phyloP scores from a whole-genome alignment of 2,888 invertebrate species.

The Xanthostigma xanthostigma region DNA sequence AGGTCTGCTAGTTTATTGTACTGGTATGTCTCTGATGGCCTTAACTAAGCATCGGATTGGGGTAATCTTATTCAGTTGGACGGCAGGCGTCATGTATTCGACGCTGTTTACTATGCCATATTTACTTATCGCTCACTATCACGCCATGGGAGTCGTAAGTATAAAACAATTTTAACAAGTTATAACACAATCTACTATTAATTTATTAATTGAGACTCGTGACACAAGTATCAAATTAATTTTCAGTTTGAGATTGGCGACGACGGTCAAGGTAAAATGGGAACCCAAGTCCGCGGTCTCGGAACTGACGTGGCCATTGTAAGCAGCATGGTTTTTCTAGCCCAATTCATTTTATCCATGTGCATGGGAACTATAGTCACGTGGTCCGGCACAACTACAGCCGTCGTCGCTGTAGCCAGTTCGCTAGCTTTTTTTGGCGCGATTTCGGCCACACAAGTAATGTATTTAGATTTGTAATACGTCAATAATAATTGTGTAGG shows the following conservation, averaged over 20 bases:
- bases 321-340: constrained; percentile 87
- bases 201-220: neutral
- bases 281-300: constrained; percentile 63
- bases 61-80: constrained; percentile 80
- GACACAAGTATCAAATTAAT: neutral
- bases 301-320: constrained; percentile 92
- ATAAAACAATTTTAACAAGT: neutral
- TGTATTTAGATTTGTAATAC: constrained; percentile 70
- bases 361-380: constrained; percentile 75
- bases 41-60: constrained; percentile 57
- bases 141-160: constrained; percentile 74
- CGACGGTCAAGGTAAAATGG: constrained; percentile 36
- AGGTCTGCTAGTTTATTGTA: constrained; percentile 74
- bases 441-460: constrained; percentile 68
- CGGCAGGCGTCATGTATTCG: constrained; percentile 94
- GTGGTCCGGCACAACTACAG: constrained; percentile 68
- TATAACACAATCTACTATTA: too few species aligned
- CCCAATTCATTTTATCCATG: constrained; percentile 80
- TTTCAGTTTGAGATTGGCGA: constrained; percentile 43
- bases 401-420: constrained; percentile 76
- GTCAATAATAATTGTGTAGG: too few species aligned
- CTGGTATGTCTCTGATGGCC: constrained; percentile 81
- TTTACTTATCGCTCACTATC: constrained; percentile 83
- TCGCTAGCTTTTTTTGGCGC: constrained; percentile 75
- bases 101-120: constrained; percentile 97